Evolutionary conservation across 2,888 invertebrate species (phyloP).

Genomic region (Papilio elwesi): DNA sequence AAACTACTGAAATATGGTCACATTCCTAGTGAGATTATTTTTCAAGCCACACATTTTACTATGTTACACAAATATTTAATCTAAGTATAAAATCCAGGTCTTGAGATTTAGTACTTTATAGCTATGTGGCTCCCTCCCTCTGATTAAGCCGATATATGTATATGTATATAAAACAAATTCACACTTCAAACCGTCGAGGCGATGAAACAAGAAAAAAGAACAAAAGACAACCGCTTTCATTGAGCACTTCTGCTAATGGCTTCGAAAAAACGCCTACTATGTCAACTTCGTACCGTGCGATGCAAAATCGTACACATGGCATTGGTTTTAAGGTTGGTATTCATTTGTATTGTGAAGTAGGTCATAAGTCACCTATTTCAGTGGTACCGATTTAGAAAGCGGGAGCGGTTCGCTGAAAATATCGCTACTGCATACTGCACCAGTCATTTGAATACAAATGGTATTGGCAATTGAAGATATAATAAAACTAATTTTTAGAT

Average conservation of each 20-base stretch:
- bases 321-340: conserved; percentile 49
- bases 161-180: not conserved
- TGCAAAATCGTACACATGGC: conserved; percentile 38
- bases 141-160: not conserved
- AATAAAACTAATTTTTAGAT: conserved; percentile 43
- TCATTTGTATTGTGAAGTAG: conserved; percentile 63
- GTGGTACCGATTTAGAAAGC: conserved; percentile 67
- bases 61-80: too few relatives aligned
- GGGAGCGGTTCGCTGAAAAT: conserved; percentile 73
- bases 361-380: conserved; percentile 76
- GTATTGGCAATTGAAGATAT: conserved; percentile 47
- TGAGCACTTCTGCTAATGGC: conserved; percentile 33
- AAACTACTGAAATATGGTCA: too few relatives aligned
- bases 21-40: too few relatives aligned
- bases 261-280: conserved; percentile 39
- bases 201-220: conserved; percentile 6
- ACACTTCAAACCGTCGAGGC: conserved; percentile 4
- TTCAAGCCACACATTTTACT: too few relatives aligned
- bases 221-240: conserved; percentile 25
- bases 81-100: too few relatives aligned
- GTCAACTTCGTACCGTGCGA: not conserved
- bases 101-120: too few relatives aligned
- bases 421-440: conserved; percentile 76
- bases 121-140: not conserved
- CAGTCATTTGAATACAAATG: conserved; percentile 52